Percentiles rank a stretch among this genome's conserved stretches.
phyloP scores from a whole-genome alignment of 2,113 vertebrate species.

The Rousettus leschenaultii region DNA sequence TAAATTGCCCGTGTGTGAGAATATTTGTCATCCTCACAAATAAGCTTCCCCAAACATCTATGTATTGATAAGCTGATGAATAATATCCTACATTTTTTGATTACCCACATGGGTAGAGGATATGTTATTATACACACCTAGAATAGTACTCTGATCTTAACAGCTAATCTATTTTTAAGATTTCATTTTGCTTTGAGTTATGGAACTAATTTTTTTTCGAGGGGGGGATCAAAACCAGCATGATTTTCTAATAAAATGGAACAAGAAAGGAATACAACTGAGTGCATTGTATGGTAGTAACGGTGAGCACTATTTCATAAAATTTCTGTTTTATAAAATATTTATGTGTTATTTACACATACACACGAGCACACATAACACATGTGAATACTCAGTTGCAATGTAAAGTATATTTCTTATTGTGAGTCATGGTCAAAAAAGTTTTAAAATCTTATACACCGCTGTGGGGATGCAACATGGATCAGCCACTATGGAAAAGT shows the following conservation, averaged over 20 bases:
- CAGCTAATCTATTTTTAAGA: background rate
- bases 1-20: background rate
- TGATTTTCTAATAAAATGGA: background rate
- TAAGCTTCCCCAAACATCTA: background rate
- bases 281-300: background rate
- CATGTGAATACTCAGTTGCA: background rate
- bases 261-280: background rate
- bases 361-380: background rate
- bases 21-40: background rate
- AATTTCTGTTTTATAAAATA: background rate
- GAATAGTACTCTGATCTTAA: background rate
- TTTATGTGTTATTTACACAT: background rate
- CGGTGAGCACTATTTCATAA: background rate
- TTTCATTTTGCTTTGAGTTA: constrained; percentile 37
- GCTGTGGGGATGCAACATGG: background rate
- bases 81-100: background rate
- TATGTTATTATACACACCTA: background rate
- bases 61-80: background rate
- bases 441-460: background rate
- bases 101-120: background rate
- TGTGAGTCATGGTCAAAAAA: background rate
- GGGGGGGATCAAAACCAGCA: background rate
- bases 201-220: background rate
- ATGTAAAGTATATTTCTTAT: background rate
- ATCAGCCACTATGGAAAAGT: background rate